phyloP scores from a whole-genome alignment of 2,888 invertebrate genomes.

The Parascotia fuliginaria region DNA sequence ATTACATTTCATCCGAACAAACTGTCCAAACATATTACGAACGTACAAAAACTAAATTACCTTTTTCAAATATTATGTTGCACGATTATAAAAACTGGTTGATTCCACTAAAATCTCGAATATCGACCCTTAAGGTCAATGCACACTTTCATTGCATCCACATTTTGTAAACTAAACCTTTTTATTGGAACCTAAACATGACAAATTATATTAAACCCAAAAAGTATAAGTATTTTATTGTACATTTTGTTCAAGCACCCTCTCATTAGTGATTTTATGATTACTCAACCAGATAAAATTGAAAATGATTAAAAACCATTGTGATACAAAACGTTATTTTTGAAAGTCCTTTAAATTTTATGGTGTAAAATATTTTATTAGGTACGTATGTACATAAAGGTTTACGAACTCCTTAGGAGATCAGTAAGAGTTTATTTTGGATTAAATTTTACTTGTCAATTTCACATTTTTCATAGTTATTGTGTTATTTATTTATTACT shows the following conservation, averaged over 20 bases:
- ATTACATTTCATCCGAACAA: not conserved
- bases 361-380: constrained; percentile 19
- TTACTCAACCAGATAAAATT: constrained; percentile 22
- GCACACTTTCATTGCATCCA: constrained; percentile 8
- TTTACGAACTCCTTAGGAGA: constrained; percentile 18
- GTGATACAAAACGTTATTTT: constrained; percentile 20
- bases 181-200: constrained; percentile 8
- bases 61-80: not conserved
- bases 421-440: too few relatives aligned
- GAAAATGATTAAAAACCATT: constrained; percentile 22
- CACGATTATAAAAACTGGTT: constrained; percentile 5
- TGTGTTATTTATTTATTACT: too few relatives aligned
- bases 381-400: too few relatives aligned
- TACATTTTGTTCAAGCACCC: not conserved
- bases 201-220: constrained; percentile 10
- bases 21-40: not conserved
- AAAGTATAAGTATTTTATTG: constrained; percentile 13
- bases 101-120: constrained; percentile 4
- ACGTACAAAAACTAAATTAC: not conserved
- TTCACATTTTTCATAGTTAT: too few relatives aligned
- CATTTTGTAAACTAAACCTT: not conserved
- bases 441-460: too few relatives aligned
- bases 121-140: constrained; percentile 17
- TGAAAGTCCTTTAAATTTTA: constrained; percentile 9
- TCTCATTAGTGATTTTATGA: constrained; percentile 13